Percentiles rank a stretch among this genome's conserved stretches.
These are phyloP conservation scores for Caenorhabditis doughertyi DNA, from an alignment of 2,888 invertebrate species.

Conservation along the genomic window DNA sequence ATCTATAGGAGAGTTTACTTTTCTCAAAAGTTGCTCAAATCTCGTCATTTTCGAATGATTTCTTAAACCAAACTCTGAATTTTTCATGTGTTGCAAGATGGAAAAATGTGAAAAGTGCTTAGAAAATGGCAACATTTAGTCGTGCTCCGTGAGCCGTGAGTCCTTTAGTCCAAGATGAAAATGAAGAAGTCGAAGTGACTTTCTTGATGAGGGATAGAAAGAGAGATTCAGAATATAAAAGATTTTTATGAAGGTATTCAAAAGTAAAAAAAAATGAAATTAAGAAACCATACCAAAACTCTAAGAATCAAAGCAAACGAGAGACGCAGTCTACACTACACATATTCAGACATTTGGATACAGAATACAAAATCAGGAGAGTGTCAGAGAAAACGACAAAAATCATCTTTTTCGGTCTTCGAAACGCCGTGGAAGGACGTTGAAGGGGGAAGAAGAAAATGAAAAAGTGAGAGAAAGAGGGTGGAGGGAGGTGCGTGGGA, in stretches of 20 bases:
- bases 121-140: constrained; percentile 7
- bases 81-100: not conserved
- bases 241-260: not conserved
- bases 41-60: not conserved
- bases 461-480: constrained; percentile 30
- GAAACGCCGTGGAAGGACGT: constrained; percentile 27
- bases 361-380: constrained; percentile 6
- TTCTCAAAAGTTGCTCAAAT: not conserved
- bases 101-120: not conserved
- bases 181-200: not conserved
- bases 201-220: constrained; percentile 7
- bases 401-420: constrained; percentile 47
- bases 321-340: constrained; percentile 1
- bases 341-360: not conserved
- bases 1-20: not conserved
- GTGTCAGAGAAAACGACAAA: constrained; percentile 38
- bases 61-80: not conserved
- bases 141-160: constrained; percentile 18
- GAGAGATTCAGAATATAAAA: constrained; percentile 1
- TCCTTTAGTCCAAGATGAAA: constrained; percentile 9
- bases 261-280: not conserved
- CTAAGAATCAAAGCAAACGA: not conserved
- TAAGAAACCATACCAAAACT: constrained; percentile 8
- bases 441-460: constrained; percentile 20
- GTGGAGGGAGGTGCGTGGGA: constrained; percentile 44